Percentiles rank a stretch among this genome's conserved stretches.
phyloP scores from a whole-genome alignment of 2,113 vertebrate genomes.

The Oxygymnocypris stewartii region DNA sequence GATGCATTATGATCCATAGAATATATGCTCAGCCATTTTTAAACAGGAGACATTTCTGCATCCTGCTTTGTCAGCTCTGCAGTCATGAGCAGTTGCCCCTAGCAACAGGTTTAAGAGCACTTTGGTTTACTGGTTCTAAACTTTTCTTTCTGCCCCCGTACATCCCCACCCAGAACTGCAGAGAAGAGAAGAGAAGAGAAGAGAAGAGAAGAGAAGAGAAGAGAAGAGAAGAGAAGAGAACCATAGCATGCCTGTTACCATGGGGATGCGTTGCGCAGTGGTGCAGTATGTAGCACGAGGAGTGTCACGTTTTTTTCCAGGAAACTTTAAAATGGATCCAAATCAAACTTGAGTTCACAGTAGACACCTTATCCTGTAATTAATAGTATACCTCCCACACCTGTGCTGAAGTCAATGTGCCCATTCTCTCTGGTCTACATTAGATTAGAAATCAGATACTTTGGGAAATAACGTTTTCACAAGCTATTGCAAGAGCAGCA shows the following conservation, averaged over 20 bases:
- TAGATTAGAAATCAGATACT: slow-evolving; percentile 33
- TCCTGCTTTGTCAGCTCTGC: slow-evolving; percentile 34
- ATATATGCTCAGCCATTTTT: not conserved
- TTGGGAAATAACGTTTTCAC: not conserved
- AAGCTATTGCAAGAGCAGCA: not conserved
- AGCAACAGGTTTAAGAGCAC: slow-evolving; percentile 47
- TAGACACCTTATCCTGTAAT: slow-evolving; percentile 57
- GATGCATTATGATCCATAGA: not conserved
- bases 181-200: slow-evolving; percentile 41
- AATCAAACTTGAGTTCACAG: slow-evolving; percentile 56
- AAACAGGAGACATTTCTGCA: not conserved
- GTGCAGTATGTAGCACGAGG: slow-evolving; percentile 69
- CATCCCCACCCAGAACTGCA: not conserved
- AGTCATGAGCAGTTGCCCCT: slow-evolving; percentile 50
- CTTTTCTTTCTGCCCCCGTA: not conserved
- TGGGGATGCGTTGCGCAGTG: slow-evolving; percentile 76
- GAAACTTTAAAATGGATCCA: slow-evolving; percentile 56
- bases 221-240: slow-evolving; percentile 37
- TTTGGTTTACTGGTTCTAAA: slow-evolving; percentile 5
- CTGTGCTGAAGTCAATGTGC: slow-evolving; percentile 31
- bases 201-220: not conserved
- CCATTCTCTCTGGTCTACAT: slow-evolving; percentile 17
- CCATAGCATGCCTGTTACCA: slow-evolving; percentile 72
- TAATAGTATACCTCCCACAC: slow-evolving; percentile 20
- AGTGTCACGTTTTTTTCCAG: slow-evolving; percentile 70